Conservation (phyloP, 2,888 invertebrate genomes). For the Nomada lathburiana region DNA sequence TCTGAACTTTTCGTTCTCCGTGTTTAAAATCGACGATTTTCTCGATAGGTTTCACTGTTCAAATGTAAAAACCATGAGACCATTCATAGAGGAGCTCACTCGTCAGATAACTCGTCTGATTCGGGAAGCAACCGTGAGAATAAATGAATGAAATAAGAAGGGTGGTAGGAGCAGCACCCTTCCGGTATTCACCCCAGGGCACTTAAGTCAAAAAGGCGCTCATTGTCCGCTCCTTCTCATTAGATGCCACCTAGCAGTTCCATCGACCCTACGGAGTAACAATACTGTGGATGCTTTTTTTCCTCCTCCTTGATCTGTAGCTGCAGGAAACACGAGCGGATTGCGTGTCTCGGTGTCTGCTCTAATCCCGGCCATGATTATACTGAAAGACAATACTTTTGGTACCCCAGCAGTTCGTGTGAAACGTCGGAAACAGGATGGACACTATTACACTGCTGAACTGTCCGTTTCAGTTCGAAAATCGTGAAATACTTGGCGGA, state of each 20-base stretch:
- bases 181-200: conserved; percentile 64
- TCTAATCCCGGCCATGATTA: conserved; percentile 57
- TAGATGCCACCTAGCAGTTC: conserved; percentile 71
- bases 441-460: conserved; percentile 4
- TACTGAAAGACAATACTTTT: conserved; percentile 58
- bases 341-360: conserved; percentile 58
- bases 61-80: conserved; percentile 8
- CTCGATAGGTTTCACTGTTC: neutral
- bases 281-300: conserved; percentile 65
- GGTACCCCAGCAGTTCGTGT: conserved; percentile 11
- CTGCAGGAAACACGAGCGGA: conserved; percentile 60
- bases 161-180: conserved; percentile 65
- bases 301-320: conserved; percentile 60
- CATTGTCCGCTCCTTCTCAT: conserved; percentile 69
- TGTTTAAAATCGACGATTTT: neutral
- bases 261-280: conserved; percentile 63
- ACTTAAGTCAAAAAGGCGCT: conserved; percentile 66
- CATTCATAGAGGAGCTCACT: conserved; percentile 30
- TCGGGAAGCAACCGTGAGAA: conserved; percentile 64
- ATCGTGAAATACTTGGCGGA: neutral
- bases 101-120: conserved; percentile 59
- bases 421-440: conserved; percentile 12
- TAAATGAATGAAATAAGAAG: conserved; percentile 67
- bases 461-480: neutral
- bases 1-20: neutral